phyloP scores from a whole-genome alignment of 2,888 invertebrate species.

The Aporophyla nigra region DNA sequence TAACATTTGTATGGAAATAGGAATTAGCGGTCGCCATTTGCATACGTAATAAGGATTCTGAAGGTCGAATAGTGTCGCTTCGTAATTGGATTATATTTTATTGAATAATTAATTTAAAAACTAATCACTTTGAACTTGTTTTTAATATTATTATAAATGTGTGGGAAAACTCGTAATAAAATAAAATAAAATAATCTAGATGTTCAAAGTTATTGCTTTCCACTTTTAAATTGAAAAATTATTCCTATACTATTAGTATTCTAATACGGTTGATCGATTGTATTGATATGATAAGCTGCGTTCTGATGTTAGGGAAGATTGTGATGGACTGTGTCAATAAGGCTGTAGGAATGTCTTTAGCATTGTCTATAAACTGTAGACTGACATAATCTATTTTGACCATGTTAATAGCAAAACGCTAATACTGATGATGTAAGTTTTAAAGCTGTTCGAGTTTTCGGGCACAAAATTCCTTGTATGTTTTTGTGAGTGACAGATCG shows the following conservation, averaged over 20 bases:
- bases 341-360: background rate
- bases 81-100: slow-evolving; percentile 35
- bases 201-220: background rate
- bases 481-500: too few relatives aligned
- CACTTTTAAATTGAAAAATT: background rate
- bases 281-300: background rate
- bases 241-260: background rate
- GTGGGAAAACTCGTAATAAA: slow-evolving; percentile 3
- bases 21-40: slow-evolving; percentile 28
- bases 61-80: slow-evolving; percentile 24
- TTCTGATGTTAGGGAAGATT: background rate
- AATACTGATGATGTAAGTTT: background rate
- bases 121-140: slow-evolving; percentile 15
- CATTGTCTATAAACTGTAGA: background rate
- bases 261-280: too few relatives aligned
- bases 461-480: too few relatives aligned
- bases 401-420: background rate
- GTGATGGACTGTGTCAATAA: too few relatives aligned
- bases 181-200: background rate
- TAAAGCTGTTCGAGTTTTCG: too few relatives aligned
- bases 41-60: slow-evolving; percentile 44
- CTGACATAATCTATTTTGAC: background rate
- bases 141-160: background rate
- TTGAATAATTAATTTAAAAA: slow-evolving; percentile 23
- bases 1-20: slow-evolving; percentile 22